phyloP scores from a whole-genome alignment of 1,140 invertebrate species.

The Oncopeltus fasciatus region DNA sequence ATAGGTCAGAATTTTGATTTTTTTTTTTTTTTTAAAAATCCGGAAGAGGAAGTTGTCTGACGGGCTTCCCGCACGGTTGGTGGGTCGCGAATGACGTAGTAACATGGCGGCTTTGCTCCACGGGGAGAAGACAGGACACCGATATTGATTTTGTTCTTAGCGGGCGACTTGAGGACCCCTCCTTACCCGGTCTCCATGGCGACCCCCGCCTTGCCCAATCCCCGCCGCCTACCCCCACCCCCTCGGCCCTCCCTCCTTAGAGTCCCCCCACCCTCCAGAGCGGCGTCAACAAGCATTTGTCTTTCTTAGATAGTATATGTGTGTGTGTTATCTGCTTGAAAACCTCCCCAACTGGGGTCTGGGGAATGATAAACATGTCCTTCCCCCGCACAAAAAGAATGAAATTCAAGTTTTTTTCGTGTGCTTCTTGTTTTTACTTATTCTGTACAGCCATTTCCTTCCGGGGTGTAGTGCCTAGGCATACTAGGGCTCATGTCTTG shows the following conservation, averaged over 20 bases:
- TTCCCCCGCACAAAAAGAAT: background rate
- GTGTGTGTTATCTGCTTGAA: background rate
- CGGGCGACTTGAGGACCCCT: background rate
- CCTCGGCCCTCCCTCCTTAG: background rate
- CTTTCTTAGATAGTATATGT: background rate
- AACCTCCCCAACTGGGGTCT: no score
- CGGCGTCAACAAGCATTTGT: no score
- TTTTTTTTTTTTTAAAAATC: no score
- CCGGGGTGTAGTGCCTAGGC: background rate
- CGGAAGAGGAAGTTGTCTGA: no score
- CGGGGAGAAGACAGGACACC: background rate
- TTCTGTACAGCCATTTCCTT: background rate
- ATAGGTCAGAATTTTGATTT: no score
- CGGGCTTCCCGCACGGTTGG: no score
- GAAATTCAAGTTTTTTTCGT: background rate
- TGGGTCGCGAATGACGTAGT: no score
- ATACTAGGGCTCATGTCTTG: background rate
- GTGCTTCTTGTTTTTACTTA: background rate
- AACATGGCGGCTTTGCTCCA: background rate
- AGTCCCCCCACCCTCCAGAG: background rate
- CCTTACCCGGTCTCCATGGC: constrained; percentile 4
- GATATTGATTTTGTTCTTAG: constrained; percentile 7
- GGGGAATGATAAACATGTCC: background rate
- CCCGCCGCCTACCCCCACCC: background rate
- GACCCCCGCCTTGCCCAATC: background rate